A percentile compares a stretch with the other conserved stretches of the same genome.
These are phyloP conservation scores for Drepana falcataria DNA, from an alignment of 2,888 invertebrate species.

Conservation along the genomic window DNA sequence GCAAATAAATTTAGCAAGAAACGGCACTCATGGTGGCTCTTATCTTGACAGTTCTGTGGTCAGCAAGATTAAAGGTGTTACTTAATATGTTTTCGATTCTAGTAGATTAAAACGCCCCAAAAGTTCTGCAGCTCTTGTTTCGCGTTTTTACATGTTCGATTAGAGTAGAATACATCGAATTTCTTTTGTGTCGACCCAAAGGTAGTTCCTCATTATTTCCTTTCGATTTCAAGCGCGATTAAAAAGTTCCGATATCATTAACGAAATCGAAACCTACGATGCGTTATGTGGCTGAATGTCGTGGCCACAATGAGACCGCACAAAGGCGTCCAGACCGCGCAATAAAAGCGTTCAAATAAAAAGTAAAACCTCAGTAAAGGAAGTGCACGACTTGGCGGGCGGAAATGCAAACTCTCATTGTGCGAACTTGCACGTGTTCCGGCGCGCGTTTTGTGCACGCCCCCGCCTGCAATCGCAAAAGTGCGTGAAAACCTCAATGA, in stretches of 20 bases:
- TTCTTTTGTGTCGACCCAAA: conserved; percentile 17
- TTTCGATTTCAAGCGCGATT: conserved; percentile 69
- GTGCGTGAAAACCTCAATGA: conserved; percentile 51
- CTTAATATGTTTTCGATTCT: conserved; percentile 41
- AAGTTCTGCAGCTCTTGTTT: conserved; percentile 5
- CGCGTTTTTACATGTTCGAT: conserved; percentile 16
- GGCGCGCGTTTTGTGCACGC: conserved; percentile 66
- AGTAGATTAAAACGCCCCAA: conserved; percentile 28
- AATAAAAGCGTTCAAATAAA: conserved; percentile 69
- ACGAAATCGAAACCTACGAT: conserved; percentile 77
- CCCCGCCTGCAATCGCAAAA: conserved; percentile 53
- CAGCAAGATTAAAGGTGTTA: conserved; percentile 57
- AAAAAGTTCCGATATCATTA: conserved; percentile 73
- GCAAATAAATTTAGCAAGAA: conserved; percentile 67
- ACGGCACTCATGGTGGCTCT: conserved; percentile 43
- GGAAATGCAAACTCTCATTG: conserved; percentile 78
- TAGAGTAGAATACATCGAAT: conserved; percentile 28
- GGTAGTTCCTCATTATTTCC: conserved; percentile 41
- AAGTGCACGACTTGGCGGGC: conserved; percentile 67
- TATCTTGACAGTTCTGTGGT: conserved; percentile 51
- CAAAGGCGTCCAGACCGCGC: conserved; percentile 67
- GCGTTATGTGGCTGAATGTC: conserved; percentile 69
- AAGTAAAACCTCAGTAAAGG: conserved; percentile 74
- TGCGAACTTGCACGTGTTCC: conserved; percentile 77
- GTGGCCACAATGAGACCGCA: conserved; percentile 55